Evolutionary conservation across 2,888 invertebrate species (phyloP).

Genomic region (Trypoxylon attenuatum): DNA sequence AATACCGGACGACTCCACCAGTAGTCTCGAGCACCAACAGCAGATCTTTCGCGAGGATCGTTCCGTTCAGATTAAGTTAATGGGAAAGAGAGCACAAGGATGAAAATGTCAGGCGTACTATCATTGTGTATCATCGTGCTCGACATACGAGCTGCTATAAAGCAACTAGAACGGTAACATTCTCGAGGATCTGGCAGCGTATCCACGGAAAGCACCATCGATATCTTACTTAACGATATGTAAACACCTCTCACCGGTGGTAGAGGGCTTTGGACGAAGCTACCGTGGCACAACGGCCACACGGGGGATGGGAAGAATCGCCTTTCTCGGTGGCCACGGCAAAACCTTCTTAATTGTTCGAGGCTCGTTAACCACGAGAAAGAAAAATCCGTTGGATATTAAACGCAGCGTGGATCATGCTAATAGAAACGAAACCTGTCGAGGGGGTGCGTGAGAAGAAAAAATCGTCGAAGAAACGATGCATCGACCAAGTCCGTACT

Average conservation of each 20-base stretch:
- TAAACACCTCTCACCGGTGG: constrained; percentile 15
- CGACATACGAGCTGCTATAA: constrained; percentile 11
- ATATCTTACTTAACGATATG: constrained; percentile 36
- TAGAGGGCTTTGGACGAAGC: neutral
- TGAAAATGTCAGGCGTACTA: constrained; percentile 7
- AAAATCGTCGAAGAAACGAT: neutral
- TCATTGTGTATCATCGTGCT: neutral
- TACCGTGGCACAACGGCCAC: constrained; percentile 6
- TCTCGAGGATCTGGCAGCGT: neutral
- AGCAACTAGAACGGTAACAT: constrained; percentile 13
- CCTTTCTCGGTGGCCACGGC: constrained; percentile 16
- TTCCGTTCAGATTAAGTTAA: too few species aligned
- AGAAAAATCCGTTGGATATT: constrained; percentile 6
- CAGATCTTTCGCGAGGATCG: too few species aligned
- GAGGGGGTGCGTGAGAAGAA: neutral
- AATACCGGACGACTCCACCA: neutral
- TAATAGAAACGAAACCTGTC: constrained; percentile 10
- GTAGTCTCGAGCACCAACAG: neutral
- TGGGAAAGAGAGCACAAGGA: constrained; percentile 10
- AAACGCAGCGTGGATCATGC: constrained; percentile 5
- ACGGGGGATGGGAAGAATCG: neutral
- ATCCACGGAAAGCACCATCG: constrained; percentile 22
- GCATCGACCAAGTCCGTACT: too few species aligned
- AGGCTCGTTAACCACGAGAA: constrained; percentile 26
- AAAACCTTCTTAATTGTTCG: constrained; percentile 41